Evolutionary conservation across 2,797 vertebrate genomes (phyloP).

Genomic region (Geotrypetes seraphini): DNA sequence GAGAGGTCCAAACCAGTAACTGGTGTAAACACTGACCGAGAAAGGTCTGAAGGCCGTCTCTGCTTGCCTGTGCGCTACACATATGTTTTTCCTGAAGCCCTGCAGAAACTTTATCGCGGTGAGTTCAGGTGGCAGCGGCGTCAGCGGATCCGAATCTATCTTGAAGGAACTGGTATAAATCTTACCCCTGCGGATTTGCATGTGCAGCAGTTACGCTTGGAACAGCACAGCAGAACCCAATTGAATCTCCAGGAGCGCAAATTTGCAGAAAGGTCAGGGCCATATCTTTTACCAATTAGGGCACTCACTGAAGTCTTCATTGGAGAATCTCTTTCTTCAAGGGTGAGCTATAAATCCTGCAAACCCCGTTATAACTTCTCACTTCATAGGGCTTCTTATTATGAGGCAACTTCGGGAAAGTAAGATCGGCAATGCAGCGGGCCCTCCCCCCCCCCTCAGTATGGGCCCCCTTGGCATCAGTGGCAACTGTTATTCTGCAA

Average conservation of each 20-base stretch:
- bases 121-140: constrained; percentile 93
- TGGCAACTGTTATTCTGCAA: too few species aligned
- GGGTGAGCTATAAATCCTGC: constrained; percentile 66
- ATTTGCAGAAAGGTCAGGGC: constrained; percentile 94
- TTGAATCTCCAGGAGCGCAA: constrained; percentile 50
- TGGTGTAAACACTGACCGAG: constrained; percentile 90
- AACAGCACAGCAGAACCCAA: constrained; percentile 83
- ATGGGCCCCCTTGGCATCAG: too few species aligned
- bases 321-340: too few species aligned
- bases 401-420: too few species aligned
- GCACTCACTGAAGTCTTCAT: too few species aligned
- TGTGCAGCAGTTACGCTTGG: constrained; percentile 87
- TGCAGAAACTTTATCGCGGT: constrained; percentile 79
- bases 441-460: too few species aligned
- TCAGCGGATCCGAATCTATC: constrained; percentile 81
- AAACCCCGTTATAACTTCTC: constrained; percentile 79
- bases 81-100: constrained; percentile 78
- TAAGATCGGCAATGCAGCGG: too few species aligned
- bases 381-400: constrained; percentile 93
- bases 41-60: constrained; percentile 89
- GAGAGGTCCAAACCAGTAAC: constrained; percentile 89
- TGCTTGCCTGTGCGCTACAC: constrained; percentile 90
- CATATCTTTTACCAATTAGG: too few species aligned
- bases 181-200: constrained; percentile 84
- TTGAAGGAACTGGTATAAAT: constrained; percentile 92